A percentile compares a stretch with the other conserved stretches of the same genome.
These are phyloP conservation scores for Nipponacmea schrenckii DNA, from an alignment of 2,888 invertebrate species.

Conservation along the genomic window DNA sequence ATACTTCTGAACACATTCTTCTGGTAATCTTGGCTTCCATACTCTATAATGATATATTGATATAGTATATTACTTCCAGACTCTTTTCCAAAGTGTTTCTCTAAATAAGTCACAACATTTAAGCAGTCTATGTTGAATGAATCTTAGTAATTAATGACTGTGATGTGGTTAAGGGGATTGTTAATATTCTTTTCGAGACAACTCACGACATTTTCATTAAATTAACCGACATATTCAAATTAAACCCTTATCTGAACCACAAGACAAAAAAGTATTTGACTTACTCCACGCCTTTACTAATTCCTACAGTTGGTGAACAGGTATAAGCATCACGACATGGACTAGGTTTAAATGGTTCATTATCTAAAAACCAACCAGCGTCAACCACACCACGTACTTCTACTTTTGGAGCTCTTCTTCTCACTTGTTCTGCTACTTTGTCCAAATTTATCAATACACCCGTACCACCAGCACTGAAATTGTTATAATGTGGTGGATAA, in stretches of 20 bases:
- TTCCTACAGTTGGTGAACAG: conserved; percentile 76
- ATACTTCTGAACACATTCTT: conserved; percentile 76
- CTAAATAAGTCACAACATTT: too few species aligned
- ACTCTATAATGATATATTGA: conserved; percentile 50
- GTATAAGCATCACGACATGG: conserved; percentile 70
- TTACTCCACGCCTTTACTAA: conserved; percentile 78
- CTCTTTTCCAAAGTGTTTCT: too few species aligned
- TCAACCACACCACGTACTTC: conserved; percentile 86
- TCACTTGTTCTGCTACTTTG: conserved; percentile 79
- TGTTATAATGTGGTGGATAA: conserved; percentile 2
- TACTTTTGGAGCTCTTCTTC: conserved; percentile 58
- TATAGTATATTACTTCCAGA: too few species aligned
- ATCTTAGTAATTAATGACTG: too few species aligned
- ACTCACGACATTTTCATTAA: too few species aligned
- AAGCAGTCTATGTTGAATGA: too few species aligned
- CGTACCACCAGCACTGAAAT: conserved; percentile 85
- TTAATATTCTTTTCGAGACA: too few species aligned
- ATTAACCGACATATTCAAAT: too few species aligned
- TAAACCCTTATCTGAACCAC: too few species aligned
- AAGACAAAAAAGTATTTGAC: conserved; percentile 23
- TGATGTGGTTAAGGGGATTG: too few species aligned
- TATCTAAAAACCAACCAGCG: conserved; percentile 94
- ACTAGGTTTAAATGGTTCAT: conserved; percentile 76
- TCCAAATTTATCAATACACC: conserved; percentile 94
- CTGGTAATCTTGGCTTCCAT: conserved; percentile 85